Evolutionary conservation across 2,113 vertebrate genomes (phyloP), one percentile per base, ranked within the genome.

Genomic region (Aegotheles bennettii): DNA sequence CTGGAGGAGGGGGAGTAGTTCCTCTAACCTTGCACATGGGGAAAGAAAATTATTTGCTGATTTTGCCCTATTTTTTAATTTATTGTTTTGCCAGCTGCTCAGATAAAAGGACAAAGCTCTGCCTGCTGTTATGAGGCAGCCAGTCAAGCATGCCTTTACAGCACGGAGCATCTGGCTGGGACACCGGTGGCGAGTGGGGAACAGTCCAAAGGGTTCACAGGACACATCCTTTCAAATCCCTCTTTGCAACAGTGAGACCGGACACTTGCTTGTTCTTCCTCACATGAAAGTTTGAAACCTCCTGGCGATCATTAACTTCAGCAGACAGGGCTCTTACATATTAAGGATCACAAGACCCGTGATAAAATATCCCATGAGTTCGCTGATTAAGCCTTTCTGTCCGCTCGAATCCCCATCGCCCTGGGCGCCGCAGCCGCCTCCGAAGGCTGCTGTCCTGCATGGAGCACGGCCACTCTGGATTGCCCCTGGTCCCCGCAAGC

Each of bases 21-120:
- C 96, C 93, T 93, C 94, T 93, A 94, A 96, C 83, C 88, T 81
- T 4, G 3, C 23, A 15, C 23, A 78, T 71, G 60, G 63, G 42
- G 68, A 80, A 92, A 94, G 79, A 81, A 94, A 96, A 80, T 40
- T 93, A 92, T 96, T 86, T 92, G 95, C 95, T 97, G 95, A 97
- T 73, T 92, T 84, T 17, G 56, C 43, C 78, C 77, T 73, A 85
- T 83, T 91, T 95, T 87, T 87, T 57, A 70, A 91, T 95, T 78
- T 94, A 94, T 94, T 96, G 93, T 96, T 96, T 94, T 90, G 90
- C 88, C 90, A 96, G 88, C 93, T 97, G 93, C 88, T 90, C 31
- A 35, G 75, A 95, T 94, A 71, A 94, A 95, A 96, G 88, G 83
- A 93, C 76, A 87, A 54, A 94, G 77, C 89, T 90, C 75, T 91